Evolutionary conservation across 1,140 invertebrate species (phyloP).

Genomic region (Doryteuthis pealeii): DNA sequence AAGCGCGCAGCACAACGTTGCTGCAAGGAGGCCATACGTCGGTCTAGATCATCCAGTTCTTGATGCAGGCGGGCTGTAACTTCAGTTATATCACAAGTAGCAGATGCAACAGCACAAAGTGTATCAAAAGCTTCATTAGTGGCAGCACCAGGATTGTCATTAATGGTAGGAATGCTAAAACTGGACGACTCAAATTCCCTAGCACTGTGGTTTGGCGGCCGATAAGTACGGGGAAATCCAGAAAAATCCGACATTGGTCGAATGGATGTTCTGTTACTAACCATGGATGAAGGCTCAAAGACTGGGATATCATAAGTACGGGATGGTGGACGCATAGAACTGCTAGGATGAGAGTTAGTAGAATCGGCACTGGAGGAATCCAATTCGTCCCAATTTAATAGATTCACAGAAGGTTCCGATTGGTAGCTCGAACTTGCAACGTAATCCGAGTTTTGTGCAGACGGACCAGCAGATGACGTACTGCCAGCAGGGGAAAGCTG

Average conservation of each 20-base stretch:
- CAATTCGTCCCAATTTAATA: not conserved
- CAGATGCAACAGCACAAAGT: slow-evolving; percentile 11
- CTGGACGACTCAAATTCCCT: not conserved
- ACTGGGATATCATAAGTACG: not conserved
- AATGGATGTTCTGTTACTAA: too few species aligned
- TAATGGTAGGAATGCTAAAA: not conserved
- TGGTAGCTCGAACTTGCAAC: too few species aligned
- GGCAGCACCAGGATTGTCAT: slow-evolving; percentile 7
- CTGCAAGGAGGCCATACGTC: slow-evolving; percentile 1
- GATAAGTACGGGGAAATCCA: too few species aligned
- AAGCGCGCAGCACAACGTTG: not conserved
- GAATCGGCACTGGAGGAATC: not conserved
- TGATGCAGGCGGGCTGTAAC: slow-evolving; percentile 9
- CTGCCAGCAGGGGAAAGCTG: not conserved
- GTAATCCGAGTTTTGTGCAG: too few species aligned
- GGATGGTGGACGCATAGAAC: not conserved
- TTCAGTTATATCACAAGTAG: slow-evolving; percentile 9
- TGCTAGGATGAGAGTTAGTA: not conserved
- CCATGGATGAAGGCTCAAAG: not conserved
- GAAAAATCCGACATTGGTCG: too few species aligned
- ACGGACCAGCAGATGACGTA: not conserved
- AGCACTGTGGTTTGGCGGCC: too few species aligned
- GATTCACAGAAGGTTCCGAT: not conserved
- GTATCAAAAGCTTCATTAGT: slow-evolving; percentile 11
- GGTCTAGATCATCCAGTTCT: slow-evolving; percentile 1